Evolutionary conservation across 2,888 invertebrate species (phyloP).

Genomic region (Luffia ferchaultella): DNA sequence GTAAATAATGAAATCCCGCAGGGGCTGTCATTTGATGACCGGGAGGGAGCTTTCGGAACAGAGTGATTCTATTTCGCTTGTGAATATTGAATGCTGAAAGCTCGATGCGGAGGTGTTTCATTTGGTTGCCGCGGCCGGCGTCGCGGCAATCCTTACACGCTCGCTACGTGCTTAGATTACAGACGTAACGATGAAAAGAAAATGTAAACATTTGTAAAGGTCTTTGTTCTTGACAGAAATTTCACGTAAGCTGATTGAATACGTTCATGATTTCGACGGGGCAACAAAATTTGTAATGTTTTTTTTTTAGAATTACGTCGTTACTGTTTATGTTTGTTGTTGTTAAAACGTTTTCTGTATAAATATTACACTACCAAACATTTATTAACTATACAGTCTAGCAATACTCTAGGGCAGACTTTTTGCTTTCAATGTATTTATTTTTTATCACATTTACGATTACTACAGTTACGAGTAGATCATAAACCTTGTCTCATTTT

Average conservation of each 20-base stretch:
- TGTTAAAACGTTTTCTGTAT: too few relatives aligned
- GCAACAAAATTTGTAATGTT: background rate
- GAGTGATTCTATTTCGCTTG: background rate
- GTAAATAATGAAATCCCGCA: background rate
- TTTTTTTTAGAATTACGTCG: background rate
- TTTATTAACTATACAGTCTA: too few relatives aligned
- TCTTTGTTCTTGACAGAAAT: background rate
- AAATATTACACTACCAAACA: too few relatives aligned
- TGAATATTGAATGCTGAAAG: background rate
- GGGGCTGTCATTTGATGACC: background rate
- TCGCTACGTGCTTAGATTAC: background rate
- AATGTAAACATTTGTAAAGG: background rate
- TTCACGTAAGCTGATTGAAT: background rate
- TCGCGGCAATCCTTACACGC: too few relatives aligned
- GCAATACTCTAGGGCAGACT: too few relatives aligned
- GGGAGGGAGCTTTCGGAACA: background rate
- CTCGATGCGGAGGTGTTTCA: background rate
- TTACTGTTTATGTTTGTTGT: background rate
- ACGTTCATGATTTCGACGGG: background rate
- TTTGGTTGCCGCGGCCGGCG: background rate
- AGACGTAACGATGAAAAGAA: background rate
- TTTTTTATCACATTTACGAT: too few relatives aligned
- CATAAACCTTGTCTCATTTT: too few relatives aligned
- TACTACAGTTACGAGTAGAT: too few relatives aligned
- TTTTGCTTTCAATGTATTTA: too few relatives aligned